Percentiles rank a stretch among this genome's conserved stretches.
These are phyloP conservation scores for Muntiacus muntjak DNA, from an alignment of 2,113 vertebrate species.

Conservation along the genomic window DNA sequence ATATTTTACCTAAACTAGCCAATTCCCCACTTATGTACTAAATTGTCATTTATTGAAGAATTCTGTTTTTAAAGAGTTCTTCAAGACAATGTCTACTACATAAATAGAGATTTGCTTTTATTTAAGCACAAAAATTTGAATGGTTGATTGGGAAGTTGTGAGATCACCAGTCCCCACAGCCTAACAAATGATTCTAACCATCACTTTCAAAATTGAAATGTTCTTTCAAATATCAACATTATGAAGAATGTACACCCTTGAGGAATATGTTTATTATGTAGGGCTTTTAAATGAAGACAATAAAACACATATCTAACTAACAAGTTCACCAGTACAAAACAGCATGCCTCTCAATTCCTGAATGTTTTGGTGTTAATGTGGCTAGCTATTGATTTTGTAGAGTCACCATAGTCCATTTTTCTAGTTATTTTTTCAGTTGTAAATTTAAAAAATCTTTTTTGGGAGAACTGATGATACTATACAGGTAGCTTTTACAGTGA, in stretches of 20 bases:
- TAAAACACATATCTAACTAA: background rate
- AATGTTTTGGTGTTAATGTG: background rate
- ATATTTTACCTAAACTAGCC: background rate
- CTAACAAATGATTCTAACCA: background rate
- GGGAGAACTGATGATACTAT: background rate
- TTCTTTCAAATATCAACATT: background rate
- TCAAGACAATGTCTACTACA: background rate
- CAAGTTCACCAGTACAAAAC: background rate
- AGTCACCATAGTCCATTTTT: background rate
- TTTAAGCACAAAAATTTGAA: background rate
- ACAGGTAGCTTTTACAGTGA: background rate
- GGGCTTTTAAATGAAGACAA: background rate
- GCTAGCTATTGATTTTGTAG: background rate
- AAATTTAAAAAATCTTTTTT: background rate
- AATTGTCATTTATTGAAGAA: background rate
- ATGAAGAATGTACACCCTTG: background rate
- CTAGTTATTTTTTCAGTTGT: background rate
- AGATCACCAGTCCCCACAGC: background rate
- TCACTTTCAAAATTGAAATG: background rate
- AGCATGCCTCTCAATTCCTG: background rate
- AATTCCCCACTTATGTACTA: background rate
- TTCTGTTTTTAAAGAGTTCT: background rate
- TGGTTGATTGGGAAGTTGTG: background rate
- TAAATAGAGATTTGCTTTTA: conserved; percentile 3
- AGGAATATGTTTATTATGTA: background rate